These are phyloP conservation scores for Sisor rabdophorus DNA, from an alignment of 2,113 vertebrate species.

Conservation along the genomic window DNA sequence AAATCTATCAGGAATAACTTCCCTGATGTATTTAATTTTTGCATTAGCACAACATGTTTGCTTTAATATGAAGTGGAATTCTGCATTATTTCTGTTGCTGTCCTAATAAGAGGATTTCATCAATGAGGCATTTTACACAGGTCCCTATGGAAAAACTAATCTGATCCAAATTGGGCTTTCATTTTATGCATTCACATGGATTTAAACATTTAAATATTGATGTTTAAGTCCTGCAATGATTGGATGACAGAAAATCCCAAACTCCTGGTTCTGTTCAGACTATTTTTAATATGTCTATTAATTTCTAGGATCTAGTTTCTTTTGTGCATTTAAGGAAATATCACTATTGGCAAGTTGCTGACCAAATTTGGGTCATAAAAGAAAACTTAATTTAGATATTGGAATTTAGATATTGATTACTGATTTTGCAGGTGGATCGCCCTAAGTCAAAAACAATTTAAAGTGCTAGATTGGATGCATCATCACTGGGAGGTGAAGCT, in stretches of 20 bases:
- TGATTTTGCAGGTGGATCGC: background rate
- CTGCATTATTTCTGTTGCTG: background rate
- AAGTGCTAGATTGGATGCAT: slow-evolving; percentile 5
- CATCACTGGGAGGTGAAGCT: background rate
- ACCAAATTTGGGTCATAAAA: background rate
- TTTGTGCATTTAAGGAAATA: background rate
- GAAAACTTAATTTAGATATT: background rate
- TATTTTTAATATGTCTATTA: background rate
- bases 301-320: too few relatives aligned
- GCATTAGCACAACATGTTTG: background rate
- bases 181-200: background rate
- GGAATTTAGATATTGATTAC: background rate
- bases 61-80: background rate
- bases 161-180: background rate
- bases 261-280: background rate
- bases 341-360: background rate
- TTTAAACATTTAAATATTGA: background rate
- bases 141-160: background rate
- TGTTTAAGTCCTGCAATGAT: background rate
- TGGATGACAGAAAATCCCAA: background rate
- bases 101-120: background rate
- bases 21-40: background rate
- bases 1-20: background rate
- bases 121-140: background rate
- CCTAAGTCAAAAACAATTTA: background rate